phyloP scores from a whole-genome alignment of 2,888 invertebrate genomes.

The Calameuta filiformis region DNA sequence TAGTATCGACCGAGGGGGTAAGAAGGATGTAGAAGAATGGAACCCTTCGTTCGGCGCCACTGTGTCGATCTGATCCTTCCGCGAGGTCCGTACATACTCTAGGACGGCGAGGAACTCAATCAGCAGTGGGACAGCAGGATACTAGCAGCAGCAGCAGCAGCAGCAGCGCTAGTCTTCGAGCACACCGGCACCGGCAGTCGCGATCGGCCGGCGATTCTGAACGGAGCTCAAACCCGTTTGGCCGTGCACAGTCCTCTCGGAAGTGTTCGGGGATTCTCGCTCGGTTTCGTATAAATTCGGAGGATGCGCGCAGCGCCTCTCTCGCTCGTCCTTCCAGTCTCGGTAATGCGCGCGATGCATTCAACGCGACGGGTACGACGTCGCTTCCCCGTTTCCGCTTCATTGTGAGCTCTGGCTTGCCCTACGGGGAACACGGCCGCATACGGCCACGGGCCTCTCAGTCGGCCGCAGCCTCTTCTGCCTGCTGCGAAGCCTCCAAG shows the following conservation, averaged over 20 bases:
- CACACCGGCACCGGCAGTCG: conserved; percentile 31
- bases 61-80: conserved; percentile 16
- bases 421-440: conserved; percentile 55
- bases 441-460: conserved; percentile 48
- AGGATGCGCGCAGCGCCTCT: conserved; percentile 23
- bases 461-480: conserved; percentile 32
- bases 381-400: neutral
- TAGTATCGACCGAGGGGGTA: neutral
- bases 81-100: conserved; percentile 62
- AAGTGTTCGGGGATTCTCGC: conserved; percentile 26
- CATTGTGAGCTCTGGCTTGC: conserved; percentile 42
- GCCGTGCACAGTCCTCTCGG: neutral
- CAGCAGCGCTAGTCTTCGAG: conserved; percentile 55
- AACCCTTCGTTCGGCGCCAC: conserved; percentile 37
- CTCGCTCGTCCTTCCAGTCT: conserved; percentile 21
- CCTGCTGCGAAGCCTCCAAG: conserved; percentile 51
- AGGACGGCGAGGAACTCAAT: conserved; percentile 68
- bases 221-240: conserved; percentile 1
- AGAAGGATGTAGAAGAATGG: conserved; percentile 6
- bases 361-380: neutral
- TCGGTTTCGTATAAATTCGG: conserved; percentile 46
- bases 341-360: conserved; percentile 20
- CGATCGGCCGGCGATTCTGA: conserved; percentile 4
- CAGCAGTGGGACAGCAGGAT: conserved; percentile 66
- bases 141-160: conserved; percentile 13